phyloP scores from a whole-genome alignment of 2,888 invertebrate species.

The Philereme vetulata region DNA sequence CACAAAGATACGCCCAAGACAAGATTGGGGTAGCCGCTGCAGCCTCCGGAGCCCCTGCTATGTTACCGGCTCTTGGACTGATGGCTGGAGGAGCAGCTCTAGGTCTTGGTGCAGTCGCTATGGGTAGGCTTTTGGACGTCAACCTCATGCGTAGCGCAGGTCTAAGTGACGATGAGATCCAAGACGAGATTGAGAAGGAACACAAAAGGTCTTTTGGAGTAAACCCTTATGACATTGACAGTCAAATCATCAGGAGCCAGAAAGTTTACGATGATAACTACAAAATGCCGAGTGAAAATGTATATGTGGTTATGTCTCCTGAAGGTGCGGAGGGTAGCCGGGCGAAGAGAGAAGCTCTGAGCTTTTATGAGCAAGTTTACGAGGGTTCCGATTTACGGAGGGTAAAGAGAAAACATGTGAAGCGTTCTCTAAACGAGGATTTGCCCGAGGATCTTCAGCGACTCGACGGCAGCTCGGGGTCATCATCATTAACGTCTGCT shows the following conservation, averaged over 20 bases:
- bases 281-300: conserved; percentile 82
- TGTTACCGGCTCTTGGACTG: conserved; percentile 89
- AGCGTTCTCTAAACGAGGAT: conserved; percentile 64
- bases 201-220: conserved; percentile 81
- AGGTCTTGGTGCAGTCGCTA: conserved; percentile 91
- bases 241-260: conserved; percentile 70
- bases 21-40: conserved; percentile 86
- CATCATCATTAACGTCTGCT: conserved; percentile 66
- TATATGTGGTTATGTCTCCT: conserved; percentile 79
- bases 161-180: conserved; percentile 63
- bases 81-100: conserved; percentile 93
- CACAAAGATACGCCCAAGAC: conserved; percentile 81
- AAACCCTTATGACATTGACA: conserved; percentile 69
- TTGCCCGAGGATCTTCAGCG: conserved; percentile 74
- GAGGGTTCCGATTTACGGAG: conserved; percentile 51
- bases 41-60: conserved; percentile 83
- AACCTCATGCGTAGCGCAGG: conserved; percentile 85
- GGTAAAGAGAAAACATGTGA: conserved; percentile 60
- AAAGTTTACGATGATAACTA: conserved; percentile 78
- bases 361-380: conserved; percentile 56
- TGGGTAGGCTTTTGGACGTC: conserved; percentile 88
- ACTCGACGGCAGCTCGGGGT: conserved; percentile 55
- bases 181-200: conserved; percentile 77
- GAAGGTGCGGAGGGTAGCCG: conserved; percentile 60
- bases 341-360: conserved; percentile 63